Base-by-base conservation (phyloP, 1,140 invertebrate species). In the Drosophila ambigua region DNA sequence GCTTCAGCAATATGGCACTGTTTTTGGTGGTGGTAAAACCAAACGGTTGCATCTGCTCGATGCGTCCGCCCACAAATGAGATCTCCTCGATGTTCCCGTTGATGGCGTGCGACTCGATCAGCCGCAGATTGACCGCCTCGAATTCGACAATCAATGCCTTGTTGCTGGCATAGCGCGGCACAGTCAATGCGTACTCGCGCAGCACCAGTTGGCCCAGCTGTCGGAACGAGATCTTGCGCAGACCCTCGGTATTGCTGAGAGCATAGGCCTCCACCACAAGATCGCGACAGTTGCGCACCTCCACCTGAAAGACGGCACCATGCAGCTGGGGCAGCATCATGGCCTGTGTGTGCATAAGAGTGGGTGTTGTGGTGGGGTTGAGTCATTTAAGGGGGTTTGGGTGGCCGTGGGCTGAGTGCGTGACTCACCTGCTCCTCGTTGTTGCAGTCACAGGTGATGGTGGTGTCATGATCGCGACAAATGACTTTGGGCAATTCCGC, bases 11-110 rank as follows among this genome's bases (percentile, higher is more conserved):
- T 75, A 88, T 79, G 72, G 85, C 89, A 74, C 80, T 84, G 49
- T 91, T 78, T 67, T 88, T 91, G 60, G 79, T 80, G 79, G 95
- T 96, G 54, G 95, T 94, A 83, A 97, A 96, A 0, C 96, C 95
- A 82, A 95, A 96, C 0, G 96, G 94, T 60, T 93, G 93, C 46
- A 97, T 92, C 23, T 93, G 92, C 2, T 94, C 92, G 48, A 97
- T 94, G 46, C 91, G 90, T 6, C 94, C 93, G 54, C 94, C 92
- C 23, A 94, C 93, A 44, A 97, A 94, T 31, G 92, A 91, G 55
- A 97, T 94, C 60, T 94, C 93, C 67, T 95, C 94, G 45, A 96
- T 94, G 53, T 94, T 94, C 3, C 96, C 96, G 68, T 94, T 94
- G 63, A 97, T 95, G 1, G 95, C 93, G 77, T 95, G 94, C 41